Base-by-base conservation (phyloP, 2,888 invertebrate genomes). In the Baronia brevicornis region DNA sequence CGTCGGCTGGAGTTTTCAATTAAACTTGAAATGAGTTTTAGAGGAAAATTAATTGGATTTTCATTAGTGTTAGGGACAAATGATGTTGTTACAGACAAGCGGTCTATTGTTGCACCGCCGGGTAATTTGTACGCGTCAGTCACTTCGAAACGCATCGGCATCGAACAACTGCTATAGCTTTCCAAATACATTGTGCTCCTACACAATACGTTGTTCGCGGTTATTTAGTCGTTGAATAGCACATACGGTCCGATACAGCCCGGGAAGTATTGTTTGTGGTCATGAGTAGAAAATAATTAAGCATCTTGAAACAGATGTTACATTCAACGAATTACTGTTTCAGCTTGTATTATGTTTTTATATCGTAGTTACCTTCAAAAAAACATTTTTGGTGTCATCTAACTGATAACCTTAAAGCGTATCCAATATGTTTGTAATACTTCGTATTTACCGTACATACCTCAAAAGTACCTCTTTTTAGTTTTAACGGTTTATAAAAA, bases 21-120 rank as follows among this genome's bases (percentile, higher is more conserved):
- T 82, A 79, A 82, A 82, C 77, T 82, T 80, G 68, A 60, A 79
- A 80, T 78, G 80, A 80, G 80, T 82, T 80, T 78, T 64, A 70
- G 68, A 72, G 63, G 66, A 52, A 65, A 75, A 80, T 82, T 82
- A 82, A 82, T 82, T 78, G 78, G 77, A 74, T 78, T 80, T 82
- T 79, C 80, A 82, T 80, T 79, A 82, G 75, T 68, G 74, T 68
- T 74, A 64, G 72, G 71, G 63, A 75, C 77, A 72, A 79, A 82
- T 78, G 73, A 80, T 75, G 79, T 73, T 78, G 78, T 78, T 73
- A 68, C 73, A 68, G 67, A 59, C 65, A 55, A 68, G 54, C 67
- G 64, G 72, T 72, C 74, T 68, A 73, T 75, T 77, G 72, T 74
- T 55, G 50, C 59, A 41, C 45, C 52, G 50, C 46, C 44, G 51